Evolutionary conservation across 1,140 invertebrate genomes (phyloP).

Genomic region (Drosophila watanabei): DNA sequence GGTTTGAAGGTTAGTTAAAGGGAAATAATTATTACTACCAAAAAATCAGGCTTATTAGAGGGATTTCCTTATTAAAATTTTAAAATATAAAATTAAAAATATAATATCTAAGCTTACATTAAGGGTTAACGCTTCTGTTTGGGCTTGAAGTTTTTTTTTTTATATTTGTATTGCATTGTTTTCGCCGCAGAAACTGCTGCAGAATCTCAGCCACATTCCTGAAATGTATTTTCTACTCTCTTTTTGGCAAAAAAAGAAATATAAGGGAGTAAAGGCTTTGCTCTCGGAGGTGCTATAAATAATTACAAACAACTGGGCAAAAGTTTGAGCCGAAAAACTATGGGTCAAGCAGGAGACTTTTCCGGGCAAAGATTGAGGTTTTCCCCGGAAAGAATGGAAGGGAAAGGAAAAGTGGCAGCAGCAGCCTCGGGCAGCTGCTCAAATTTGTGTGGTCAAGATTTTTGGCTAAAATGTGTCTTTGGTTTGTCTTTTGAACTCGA

Average conservation of each 20-base stretch:
- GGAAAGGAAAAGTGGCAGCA: too few relatives aligned
- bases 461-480: conserved; percentile 13
- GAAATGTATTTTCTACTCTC: conserved; percentile 11
- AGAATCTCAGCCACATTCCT: conserved; percentile 14
- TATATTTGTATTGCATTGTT: conserved; percentile 16
- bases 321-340: conserved; percentile 55
- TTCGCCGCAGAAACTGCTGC: conserved; percentile 16
- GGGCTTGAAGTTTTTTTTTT: not conserved
- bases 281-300: conserved; percentile 69
- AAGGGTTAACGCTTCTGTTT: not conserved
- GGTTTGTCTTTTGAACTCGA: not conserved
- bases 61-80: not conserved
- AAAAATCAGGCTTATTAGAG: not conserved
- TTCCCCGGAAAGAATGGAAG: not conserved
- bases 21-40: not conserved
- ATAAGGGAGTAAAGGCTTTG: conserved; percentile 1
- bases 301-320: conserved; percentile 68
- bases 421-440: conserved; percentile 10
- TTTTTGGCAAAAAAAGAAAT: not conserved
- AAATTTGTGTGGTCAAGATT: conserved; percentile 15
- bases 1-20: not conserved
- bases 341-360: conserved; percentile 12
- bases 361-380: conserved; percentile 6
- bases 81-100: not conserved
- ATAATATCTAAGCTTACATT: accelerated